A percentile compares a stretch with the other conserved stretches of the same genome.
Conservation (phyloP, 2,113 vertebrate genomes). For the Chiloscyllium plagiosum region DNA sequence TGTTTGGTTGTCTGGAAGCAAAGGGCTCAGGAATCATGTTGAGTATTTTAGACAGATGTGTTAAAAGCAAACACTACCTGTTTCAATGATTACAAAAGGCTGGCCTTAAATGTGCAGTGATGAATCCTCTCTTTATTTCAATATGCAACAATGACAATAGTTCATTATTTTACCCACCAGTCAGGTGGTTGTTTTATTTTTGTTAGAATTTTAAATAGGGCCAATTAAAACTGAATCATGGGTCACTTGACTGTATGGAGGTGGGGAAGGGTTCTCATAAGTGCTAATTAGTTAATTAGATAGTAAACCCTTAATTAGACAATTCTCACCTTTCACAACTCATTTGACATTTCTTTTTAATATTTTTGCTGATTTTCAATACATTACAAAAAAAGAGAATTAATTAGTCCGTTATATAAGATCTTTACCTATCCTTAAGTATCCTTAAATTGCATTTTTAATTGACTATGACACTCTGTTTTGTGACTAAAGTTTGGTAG, state of each 20-base stretch:
- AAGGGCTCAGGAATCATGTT: not conserved
- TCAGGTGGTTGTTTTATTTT: slow-evolving; percentile 23
- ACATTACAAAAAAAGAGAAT: not conserved
- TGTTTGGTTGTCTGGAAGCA: not conserved
- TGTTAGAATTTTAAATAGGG: not conserved
- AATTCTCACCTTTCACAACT: not conserved
- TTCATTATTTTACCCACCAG: not conserved
- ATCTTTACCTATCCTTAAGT: not conserved
- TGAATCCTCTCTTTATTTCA: slow-evolving; percentile 23
- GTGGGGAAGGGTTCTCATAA: not conserved
- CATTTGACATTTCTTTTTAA: not conserved
- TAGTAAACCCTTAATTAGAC: not conserved
- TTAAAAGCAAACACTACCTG: not conserved
- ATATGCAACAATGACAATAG: not conserved
- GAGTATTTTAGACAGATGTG: not conserved
- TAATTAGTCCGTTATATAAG: not conserved
- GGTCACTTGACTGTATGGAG: not conserved
- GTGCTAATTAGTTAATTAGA: not conserved
- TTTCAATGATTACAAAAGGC: not conserved
- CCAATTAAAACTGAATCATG: not conserved
- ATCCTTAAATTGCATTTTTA: not conserved
- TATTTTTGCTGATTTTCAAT: not conserved
- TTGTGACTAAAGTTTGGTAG: not conserved
- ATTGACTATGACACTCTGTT: not conserved
- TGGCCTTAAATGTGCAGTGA: not conserved